Evolutionary conservation across 2,888 invertebrate species (phyloP).

Genomic region (Epirrita christyi): DNA sequence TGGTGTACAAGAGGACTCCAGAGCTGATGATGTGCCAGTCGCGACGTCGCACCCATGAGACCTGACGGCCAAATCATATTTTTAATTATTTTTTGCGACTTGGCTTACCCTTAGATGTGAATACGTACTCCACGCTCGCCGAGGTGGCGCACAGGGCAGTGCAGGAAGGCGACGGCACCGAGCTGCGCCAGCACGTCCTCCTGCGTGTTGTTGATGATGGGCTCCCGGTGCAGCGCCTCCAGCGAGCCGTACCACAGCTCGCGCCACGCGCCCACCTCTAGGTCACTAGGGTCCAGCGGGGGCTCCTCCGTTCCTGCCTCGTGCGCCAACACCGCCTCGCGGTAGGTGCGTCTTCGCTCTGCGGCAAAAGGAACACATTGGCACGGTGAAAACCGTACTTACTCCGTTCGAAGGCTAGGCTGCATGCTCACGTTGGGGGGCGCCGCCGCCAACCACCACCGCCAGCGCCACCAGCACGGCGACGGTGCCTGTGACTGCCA

Average conservation of each 20-base stretch:
- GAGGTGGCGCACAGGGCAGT: slow-evolving; percentile 91
- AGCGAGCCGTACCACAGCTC: slow-evolving; percentile 85
- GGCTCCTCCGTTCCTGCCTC: slow-evolving; percentile 22
- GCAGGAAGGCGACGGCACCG: slow-evolving; percentile 91
- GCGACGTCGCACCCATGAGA: slow-evolving; percentile 95
- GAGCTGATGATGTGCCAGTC: slow-evolving; percentile 98
- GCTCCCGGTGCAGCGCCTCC: slow-evolving; percentile 72
- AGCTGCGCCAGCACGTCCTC: slow-evolving; percentile 91
- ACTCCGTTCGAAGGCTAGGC: no score
- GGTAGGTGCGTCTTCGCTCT: slow-evolving; percentile 11
- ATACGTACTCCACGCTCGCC: slow-evolving; percentile 88
- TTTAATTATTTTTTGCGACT: neutral
- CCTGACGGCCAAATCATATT: slow-evolving; percentile 81
- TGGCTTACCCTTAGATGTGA: neutral
- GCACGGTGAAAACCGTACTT: no score
- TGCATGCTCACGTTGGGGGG: slow-evolving; percentile 12
- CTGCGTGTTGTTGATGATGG: slow-evolving; percentile 89
- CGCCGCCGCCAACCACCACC: slow-evolving; percentile 63
- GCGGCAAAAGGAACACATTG: neutral
- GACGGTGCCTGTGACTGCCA: slow-evolving; percentile 15
- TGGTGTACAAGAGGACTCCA: slow-evolving; percentile 95
- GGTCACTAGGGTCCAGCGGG: slow-evolving; percentile 41
- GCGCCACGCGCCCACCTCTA: slow-evolving; percentile 84
- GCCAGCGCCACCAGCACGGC: slow-evolving; percentile 26
- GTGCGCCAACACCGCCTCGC: slow-evolving; percentile 25